Conservation (phyloP, 2,797 vertebrate genomes). For the Lepus townsendii region DNA sequence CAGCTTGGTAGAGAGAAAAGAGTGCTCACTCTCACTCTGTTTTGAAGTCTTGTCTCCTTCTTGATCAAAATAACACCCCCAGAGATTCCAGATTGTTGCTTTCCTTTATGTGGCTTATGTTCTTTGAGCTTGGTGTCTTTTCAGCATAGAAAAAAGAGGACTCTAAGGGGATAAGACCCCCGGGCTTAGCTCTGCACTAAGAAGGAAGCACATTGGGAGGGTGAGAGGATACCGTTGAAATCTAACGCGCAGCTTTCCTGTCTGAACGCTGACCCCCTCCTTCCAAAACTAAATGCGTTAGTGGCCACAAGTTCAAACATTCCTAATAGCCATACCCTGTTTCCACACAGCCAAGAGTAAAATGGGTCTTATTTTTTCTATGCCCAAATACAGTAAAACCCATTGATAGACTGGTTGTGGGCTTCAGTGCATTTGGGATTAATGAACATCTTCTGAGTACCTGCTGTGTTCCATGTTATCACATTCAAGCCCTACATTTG, state of each 20-base stretch:
- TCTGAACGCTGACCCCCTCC: not conserved
- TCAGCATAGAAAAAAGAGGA: not conserved
- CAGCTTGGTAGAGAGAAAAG: not conserved
- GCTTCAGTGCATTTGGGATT: not conserved
- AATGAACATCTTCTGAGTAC: not conserved
- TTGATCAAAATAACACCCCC: not conserved
- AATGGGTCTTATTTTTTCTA: not conserved
- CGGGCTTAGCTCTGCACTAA: not conserved
- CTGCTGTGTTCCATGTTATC: not conserved
- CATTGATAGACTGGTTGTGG: not conserved
- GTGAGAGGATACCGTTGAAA: not conserved
- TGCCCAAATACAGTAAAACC: not conserved
- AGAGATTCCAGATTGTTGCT: not conserved
- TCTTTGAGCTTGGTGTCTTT: not conserved
- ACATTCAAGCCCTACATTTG: not conserved
- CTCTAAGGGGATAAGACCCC: not conserved
- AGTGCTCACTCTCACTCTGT: not conserved
- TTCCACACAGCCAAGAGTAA: not conserved
- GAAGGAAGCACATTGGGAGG: not conserved
- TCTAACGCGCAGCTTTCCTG: not conserved
- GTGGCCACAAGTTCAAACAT: not conserved
- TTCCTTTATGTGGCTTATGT: not conserved
- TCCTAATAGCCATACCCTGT: not conserved
- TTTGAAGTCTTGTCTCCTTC: conserved; percentile 10
- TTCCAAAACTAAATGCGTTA: not conserved